Evolutionary conservation across 1,140 invertebrate genomes (phyloP).

Genomic region (Drosophila ironensis): DNA sequence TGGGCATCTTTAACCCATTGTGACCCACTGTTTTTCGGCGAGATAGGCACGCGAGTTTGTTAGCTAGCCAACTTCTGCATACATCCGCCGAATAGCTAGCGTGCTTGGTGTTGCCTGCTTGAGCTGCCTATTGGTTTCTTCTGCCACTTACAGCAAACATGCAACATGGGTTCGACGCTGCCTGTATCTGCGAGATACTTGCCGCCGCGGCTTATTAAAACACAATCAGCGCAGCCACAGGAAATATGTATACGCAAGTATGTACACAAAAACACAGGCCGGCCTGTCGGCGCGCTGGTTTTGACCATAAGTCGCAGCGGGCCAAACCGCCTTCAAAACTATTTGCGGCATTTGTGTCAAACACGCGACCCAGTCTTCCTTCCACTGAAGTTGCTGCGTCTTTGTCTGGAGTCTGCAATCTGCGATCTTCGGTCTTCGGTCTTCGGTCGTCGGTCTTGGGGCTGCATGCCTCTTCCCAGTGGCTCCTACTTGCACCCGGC

Average conservation of each 20-base stretch:
- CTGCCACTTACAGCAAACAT: conserved; percentile 63
- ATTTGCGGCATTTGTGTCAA: conserved; percentile 79
- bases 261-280: background rate
- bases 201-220: conserved; percentile 68
- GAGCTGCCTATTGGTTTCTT: conserved; percentile 53
- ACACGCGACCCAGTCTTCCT: conserved; percentile 74
- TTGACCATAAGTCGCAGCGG: conserved; percentile 70
- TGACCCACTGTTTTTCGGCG: conserved; percentile 40
- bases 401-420: conserved; percentile 13
- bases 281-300: conserved; percentile 47
- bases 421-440: conserved; percentile 3
- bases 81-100: conserved; percentile 41
- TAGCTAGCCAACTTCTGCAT: conserved; percentile 6
- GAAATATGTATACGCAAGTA: conserved; percentile 32
- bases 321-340: conserved; percentile 77
- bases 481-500: conserved; percentile 17
- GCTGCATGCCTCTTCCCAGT: conserved; percentile 16
- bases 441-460: background rate
- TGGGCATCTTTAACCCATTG: conserved; percentile 57
- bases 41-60: conserved; percentile 64
- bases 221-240: conserved; percentile 67
- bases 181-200: conserved; percentile 39
- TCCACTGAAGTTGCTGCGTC: background rate
- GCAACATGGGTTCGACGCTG: conserved; percentile 36
- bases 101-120: conserved; percentile 35